Evolutionary conservation across 1,140 invertebrate species (phyloP).

Genomic region (Dendrolimus punctatus): DNA sequence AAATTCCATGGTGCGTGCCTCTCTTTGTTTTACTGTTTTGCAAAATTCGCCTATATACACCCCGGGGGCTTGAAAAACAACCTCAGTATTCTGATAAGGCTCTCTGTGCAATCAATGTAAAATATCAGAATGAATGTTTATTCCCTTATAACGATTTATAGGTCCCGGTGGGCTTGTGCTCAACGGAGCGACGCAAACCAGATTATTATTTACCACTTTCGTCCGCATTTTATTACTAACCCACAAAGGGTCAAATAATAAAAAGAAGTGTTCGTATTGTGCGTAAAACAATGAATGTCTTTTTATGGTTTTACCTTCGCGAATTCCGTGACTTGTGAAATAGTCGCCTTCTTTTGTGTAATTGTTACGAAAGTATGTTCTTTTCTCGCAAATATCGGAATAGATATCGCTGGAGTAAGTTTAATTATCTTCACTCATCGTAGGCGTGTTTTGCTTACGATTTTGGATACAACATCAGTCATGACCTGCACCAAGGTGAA

Average conservation of each 20-base stretch:
- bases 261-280: constrained; percentile 26
- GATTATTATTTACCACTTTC: constrained; percentile 29
- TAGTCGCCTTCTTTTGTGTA: too few species aligned
- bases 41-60: too few species aligned
- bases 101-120: constrained; percentile 20
- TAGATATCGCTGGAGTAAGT: too few species aligned
- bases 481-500: too few species aligned
- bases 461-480: too few species aligned
- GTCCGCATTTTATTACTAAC: constrained; percentile 26
- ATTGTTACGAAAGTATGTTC: too few species aligned
- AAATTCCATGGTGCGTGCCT: too few species aligned
- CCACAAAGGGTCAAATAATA: constrained; percentile 29
- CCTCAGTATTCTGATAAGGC: constrained; percentile 10
- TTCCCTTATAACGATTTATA: constrained; percentile 22
- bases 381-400: too few species aligned
- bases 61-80: constrained; percentile 1
- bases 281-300: constrained; percentile 20
- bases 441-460: too few species aligned
- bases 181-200: constrained; percentile 23
- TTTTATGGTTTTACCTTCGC: constrained; percentile 24
- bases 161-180: constrained; percentile 14
- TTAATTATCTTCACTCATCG: too few species aligned
- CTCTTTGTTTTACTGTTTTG: too few species aligned
- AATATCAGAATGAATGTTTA: constrained; percentile 15
- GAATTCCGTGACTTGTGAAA: constrained; percentile 4